These are phyloP conservation scores for Zaprionus africanus DNA, from an alignment of 1,140 invertebrate species.

Conservation along the genomic window DNA sequence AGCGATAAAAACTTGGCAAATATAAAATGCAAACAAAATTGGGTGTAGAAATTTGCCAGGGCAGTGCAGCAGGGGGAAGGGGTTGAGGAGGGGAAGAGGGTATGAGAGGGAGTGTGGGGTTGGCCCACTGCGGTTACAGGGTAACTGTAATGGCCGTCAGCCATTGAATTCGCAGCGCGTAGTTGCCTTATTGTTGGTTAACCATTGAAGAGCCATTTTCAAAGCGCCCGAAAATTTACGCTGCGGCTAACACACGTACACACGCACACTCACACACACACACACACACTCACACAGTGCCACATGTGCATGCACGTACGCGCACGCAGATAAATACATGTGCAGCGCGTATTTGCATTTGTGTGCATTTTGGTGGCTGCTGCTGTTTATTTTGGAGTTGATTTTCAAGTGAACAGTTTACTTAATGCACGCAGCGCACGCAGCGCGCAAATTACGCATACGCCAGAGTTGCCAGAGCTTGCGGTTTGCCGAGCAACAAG, in stretches of 20 bases:
- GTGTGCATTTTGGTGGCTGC: conserved; percentile 58
- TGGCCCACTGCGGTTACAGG: conserved; percentile 11
- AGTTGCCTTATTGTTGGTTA: conserved; percentile 76
- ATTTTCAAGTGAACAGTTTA: conserved; percentile 83
- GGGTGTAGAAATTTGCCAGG: conserved; percentile 20
- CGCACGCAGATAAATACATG: not conserved
- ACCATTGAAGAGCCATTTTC: conserved; percentile 72
- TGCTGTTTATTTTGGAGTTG: conserved; percentile 82
- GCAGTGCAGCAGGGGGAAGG: not conserved
- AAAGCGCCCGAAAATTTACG: conserved; percentile 57
- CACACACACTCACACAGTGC: not conserved
- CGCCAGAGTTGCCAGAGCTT: conserved; percentile 74
- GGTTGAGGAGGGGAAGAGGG: not conserved
- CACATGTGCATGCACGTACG: not conserved
- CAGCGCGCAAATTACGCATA: conserved; percentile 70
- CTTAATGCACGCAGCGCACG: conserved; percentile 68
- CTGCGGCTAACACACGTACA: conserved; percentile 27
- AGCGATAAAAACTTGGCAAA: conserved; percentile 81
- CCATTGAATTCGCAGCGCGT: conserved; percentile 63
- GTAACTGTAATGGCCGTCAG: conserved; percentile 61
- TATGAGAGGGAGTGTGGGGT: not conserved
- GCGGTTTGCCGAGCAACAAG: conserved; percentile 58
- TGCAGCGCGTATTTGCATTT: conserved; percentile 50
- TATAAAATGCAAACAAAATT: conserved; percentile 80
- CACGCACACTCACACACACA: conserved; percentile 13